A percentile compares a stretch with the other conserved stretches of the same genome.
Evolutionary conservation across 1,140 invertebrate genomes (phyloP).

Genomic region (Coelopa frigida): DNA sequence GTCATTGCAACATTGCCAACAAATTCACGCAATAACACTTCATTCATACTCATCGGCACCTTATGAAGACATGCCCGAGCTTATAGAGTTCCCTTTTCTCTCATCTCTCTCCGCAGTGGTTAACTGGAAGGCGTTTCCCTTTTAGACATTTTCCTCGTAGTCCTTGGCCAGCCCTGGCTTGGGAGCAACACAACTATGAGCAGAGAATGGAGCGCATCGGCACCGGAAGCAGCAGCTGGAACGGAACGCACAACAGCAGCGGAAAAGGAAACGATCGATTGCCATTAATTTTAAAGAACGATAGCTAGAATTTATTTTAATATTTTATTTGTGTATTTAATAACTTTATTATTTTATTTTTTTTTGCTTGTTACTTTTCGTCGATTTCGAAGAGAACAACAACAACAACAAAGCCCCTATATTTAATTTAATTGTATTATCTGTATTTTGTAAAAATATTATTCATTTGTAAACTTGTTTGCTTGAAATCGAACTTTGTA

Average conservation of each 20-base stretch:
- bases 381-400: background rate
- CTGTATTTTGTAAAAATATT: background rate
- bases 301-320: slow-evolving; percentile 11
- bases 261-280: slow-evolving; percentile 1
- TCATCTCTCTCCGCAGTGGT: slow-evolving; percentile 25
- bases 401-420: background rate
- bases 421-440: background rate
- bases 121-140: slow-evolving; percentile 44
- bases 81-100: slow-evolving; percentile 11
- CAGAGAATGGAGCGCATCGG: background rate
- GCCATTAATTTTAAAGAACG: background rate
- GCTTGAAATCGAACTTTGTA: too few species aligned
- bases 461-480: too few species aligned
- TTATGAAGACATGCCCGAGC: too few species aligned
- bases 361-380: too few species aligned
- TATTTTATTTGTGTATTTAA: too few species aligned
- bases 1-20: too few species aligned
- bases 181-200: background rate
- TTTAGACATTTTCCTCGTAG: slow-evolving; percentile 27
- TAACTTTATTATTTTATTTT: too few species aligned
- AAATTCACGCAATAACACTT: too few species aligned
- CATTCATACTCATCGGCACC: too few species aligned
- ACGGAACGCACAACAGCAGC: background rate
- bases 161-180: background rate
- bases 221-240: background rate